These are phyloP conservation scores for Pachyuromys duprasi DNA, from an alignment of 2,797 vertebrate species.

Conservation along the genomic window DNA sequence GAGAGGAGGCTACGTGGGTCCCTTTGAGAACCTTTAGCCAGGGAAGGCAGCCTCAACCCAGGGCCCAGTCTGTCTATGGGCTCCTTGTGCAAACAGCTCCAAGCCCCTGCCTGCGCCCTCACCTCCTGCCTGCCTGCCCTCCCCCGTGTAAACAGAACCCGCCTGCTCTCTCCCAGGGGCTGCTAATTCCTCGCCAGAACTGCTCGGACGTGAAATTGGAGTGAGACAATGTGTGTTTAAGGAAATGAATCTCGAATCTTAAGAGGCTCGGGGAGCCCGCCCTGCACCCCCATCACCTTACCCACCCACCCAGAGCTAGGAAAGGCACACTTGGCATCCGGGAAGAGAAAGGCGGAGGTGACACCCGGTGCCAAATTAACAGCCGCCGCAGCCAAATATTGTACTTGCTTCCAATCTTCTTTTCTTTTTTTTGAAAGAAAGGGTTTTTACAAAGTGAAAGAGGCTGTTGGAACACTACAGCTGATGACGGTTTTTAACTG, in stretches of 20 bases:
- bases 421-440: constrained; percentile 84
- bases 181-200: constrained; percentile 75
- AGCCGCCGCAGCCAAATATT: constrained; percentile 85
- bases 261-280: constrained; percentile 78
- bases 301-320: constrained; percentile 74
- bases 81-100: constrained; percentile 32
- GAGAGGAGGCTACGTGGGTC: not conserved
- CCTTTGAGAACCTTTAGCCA: constrained; percentile 4
- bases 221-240: constrained; percentile 79
- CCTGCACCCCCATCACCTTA: constrained; percentile 63
- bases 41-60: not conserved
- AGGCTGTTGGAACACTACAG: constrained; percentile 81
- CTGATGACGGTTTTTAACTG: constrained; percentile 69
- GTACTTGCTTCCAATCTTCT: constrained; percentile 85
- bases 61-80: not conserved
- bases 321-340: constrained; percentile 61
- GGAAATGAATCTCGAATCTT: constrained; percentile 83
- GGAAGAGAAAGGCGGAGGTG: constrained; percentile 76
- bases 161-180: constrained; percentile 59
- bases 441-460: constrained; percentile 83
- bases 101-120: not conserved
- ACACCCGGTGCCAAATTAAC: constrained; percentile 81
- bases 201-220: constrained; percentile 80
- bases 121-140: not conserved
- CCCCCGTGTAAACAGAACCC: constrained; percentile 72